Base-by-base conservation (phyloP, 2,797 vertebrate genomes). In the Alosa sapidissima region DNA sequence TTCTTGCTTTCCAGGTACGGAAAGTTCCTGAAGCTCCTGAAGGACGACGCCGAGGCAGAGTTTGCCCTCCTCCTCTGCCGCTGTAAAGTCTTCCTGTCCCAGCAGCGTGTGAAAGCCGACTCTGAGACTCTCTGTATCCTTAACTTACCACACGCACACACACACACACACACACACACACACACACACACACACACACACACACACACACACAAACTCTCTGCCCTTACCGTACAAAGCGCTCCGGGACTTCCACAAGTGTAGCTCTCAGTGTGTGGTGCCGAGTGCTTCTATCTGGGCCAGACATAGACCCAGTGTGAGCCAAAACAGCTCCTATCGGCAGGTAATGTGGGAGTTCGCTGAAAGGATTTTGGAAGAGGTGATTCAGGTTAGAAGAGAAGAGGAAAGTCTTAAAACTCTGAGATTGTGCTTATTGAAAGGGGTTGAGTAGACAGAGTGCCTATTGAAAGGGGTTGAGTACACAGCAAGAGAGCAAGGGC, bases 121-220 rank as follows among this genome's bases (percentile, higher is more conserved):
- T 96, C 96, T 87, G 89, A 94, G 28, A 78, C 36, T 21, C 96
- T 97, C 88, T 28, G 93, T 99, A 99, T 99, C 98, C 96, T 98
- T 96, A 60, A 24, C 68, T 3, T 4, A 48, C 81, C 1, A 87
- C 36, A 9, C 75, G 0, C 62, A n/a, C n/a, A 65, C 62, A 65
- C 24, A 65, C 62, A 11, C 62, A 65, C 62, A 28, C 62, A 65
- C 62, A 28, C 62, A 65, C 62, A 65, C 55, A 58, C 3, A 58
- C 55, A 58, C 54, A 58, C 13, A 58, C 54, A 58, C 60, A 62
- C 65, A 24, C 65, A 24, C 21, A 8, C 62, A 62, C 60, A 62
- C 60, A 62, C 58, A 60, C 58, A 60, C 58, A 60, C 58, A 60
- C 58, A 62, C 21, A 28, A 60, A 60, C 55, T n/a, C 55, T 60